Evolutionary conservation across 2,113 vertebrate species (phyloP).

Genomic region (Hylia prasina): DNA sequence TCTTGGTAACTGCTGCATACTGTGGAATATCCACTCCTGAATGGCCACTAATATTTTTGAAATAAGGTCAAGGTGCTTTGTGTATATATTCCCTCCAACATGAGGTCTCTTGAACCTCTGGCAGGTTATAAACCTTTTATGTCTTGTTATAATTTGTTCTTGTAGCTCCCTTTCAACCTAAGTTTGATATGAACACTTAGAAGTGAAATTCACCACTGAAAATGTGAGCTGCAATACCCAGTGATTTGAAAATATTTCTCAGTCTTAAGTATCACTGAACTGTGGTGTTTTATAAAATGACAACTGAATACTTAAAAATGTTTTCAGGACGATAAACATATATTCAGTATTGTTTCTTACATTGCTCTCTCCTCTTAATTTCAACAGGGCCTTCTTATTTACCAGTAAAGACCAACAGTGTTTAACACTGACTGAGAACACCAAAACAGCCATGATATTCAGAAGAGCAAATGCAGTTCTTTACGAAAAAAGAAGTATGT

Average conservation of each 20-base stretch:
- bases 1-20: neutral
- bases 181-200: neutral
- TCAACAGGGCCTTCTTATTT: conserved; percentile 64
- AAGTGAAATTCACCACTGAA: neutral
- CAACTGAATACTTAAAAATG: neutral
- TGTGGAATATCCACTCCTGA: neutral
- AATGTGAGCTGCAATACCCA: neutral
- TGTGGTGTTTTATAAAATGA: neutral
- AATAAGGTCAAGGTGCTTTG: neutral
- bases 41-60: neutral
- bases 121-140: neutral
- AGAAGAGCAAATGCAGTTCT: conserved; percentile 54
- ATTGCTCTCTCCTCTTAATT: neutral
- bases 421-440: conserved; percentile 46
- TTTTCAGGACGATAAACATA: neutral
- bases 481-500: conserved; percentile 65
- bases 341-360: neutral
- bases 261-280: neutral
- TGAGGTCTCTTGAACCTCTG: neutral
- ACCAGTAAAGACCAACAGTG: conserved; percentile 64
- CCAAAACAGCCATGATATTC: conserved; percentile 39
- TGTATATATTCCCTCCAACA: neutral
- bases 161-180: neutral
- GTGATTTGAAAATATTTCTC: neutral
- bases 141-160: neutral